Percentiles rank a stretch among this genome's conserved stretches.
phyloP scores from a whole-genome alignment of 1,140 invertebrate species.

The Sarcophaga peregrina region DNA sequence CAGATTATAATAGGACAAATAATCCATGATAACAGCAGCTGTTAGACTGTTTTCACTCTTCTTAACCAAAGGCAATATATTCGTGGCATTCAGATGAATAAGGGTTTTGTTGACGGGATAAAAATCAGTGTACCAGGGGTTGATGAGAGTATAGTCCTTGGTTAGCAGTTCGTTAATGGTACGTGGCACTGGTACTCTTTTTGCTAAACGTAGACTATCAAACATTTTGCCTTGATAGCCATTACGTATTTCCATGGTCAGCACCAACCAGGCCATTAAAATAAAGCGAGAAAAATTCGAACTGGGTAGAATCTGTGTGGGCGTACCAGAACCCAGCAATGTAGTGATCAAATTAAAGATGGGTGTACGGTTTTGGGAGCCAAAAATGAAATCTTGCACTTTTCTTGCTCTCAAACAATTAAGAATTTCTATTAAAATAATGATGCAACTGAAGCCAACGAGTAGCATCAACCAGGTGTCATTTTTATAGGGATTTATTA shows the following conservation, averaged over 20 bases:
- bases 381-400: slow-evolving; percentile 25
- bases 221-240: slow-evolving; percentile 62
- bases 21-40: not conserved
- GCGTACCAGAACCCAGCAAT: slow-evolving; percentile 48
- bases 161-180: slow-evolving; percentile 55
- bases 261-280: slow-evolving; percentile 54
- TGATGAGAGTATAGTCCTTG: slow-evolving; percentile 50
- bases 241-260: slow-evolving; percentile 50
- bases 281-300: slow-evolving; percentile 44
- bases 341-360: slow-evolving; percentile 53
- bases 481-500: slow-evolving; percentile 8
- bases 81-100: not conserved
- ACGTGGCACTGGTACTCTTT: slow-evolving; percentile 53
- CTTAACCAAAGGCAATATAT: no score
- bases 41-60: not conserved
- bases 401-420: not conserved
- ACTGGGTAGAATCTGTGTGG: slow-evolving; percentile 41
- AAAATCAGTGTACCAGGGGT: slow-evolving; percentile 44
- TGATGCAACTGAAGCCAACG: not conserved
- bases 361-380: slow-evolving; percentile 42
- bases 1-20: slow-evolving; percentile 18
- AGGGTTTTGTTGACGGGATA: slow-evolving; percentile 40
- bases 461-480: slow-evolving; percentile 27
- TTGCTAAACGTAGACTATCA: slow-evolving; percentile 55
- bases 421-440: not conserved